A percentile compares a stretch with the other conserved stretches of the same genome.
Evolutionary conservation across 2,113 vertebrate genomes (phyloP).

Genomic region (Dermatemys mawii): DNA sequence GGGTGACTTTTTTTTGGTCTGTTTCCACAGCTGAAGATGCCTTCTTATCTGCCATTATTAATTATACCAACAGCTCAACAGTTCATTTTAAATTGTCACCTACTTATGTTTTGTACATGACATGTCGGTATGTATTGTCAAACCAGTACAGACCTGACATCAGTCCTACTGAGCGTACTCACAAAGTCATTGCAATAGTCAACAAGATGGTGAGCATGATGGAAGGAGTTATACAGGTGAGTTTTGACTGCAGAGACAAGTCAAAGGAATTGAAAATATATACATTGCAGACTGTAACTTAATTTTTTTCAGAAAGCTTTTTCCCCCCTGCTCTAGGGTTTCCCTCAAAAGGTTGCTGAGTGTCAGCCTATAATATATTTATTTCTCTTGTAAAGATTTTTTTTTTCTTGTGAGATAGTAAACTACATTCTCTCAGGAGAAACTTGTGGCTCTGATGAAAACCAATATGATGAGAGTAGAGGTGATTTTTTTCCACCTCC

Average conservation of each 20-base stretch:
- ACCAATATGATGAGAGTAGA: not conserved
- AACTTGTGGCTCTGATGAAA: not conserved
- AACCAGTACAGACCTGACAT: conserved; percentile 90
- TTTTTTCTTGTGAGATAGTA: not conserved
- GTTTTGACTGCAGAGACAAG: conserved; percentile 39
- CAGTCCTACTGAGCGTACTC: conserved; percentile 91
- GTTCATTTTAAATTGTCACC: conserved; percentile 98
- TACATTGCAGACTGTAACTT: not conserved
- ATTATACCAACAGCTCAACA: conserved; percentile 98
- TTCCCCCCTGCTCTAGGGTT: not conserved
- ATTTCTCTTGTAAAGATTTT: not conserved
- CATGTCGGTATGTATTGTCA: conserved; percentile 94
- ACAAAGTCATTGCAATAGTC: conserved; percentile 96
- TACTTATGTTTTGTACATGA: conserved; percentile 96
- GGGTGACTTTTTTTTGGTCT: not conserved
- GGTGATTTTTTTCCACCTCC: not conserved
- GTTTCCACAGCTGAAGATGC: conserved; percentile 90
- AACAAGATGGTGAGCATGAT: conserved; percentile 99
- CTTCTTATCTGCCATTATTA: conserved; percentile 97
- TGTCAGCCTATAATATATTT: not conserved
- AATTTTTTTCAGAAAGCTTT: not conserved
- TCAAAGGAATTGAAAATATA: not conserved
- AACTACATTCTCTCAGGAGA: not conserved
- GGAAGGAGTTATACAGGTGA: conserved; percentile 99
- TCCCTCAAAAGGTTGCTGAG: not conserved